Evolutionary conservation across 2,113 vertebrate genomes (phyloP), one percentile per base, ranked within the genome.

Genomic region (Atractosteus spatula): DNA sequence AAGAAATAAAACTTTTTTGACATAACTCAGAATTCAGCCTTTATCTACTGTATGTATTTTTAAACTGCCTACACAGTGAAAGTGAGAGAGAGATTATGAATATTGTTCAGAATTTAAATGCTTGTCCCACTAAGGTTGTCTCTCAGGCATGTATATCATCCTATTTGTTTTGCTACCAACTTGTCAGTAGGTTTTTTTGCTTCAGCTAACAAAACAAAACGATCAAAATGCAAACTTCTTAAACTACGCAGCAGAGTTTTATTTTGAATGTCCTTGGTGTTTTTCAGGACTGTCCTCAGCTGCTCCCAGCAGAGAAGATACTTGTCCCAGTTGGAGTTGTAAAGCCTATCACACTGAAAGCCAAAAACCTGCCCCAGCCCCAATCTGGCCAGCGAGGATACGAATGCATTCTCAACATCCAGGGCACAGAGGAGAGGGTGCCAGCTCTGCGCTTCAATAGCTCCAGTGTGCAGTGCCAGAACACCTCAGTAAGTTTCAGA

Each of bases 391-490:
- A 99, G 84, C 81, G 95, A 0, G 97, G 97, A 7, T 99, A 99
- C 0, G 97, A 99, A 78, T 99, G 97, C 70, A 81, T 99, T 77
- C 85, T 99, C 62, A 95, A 74, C 84, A 96, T 99, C 86, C 96
- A 98, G 79, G 96, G 96, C 57, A 89, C 82, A 0, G 96, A 98
- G 80, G 94, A 98, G 84, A 69, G 96, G 41, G 97, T 99, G 8
- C 97, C 97, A 0, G 97, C 97, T 44, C 74, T 99, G 72, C 92
- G 97, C 74, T 99, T 98, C 89, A 99, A 99, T 91, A 99, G 97
- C 87, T 98, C 96, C 86, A 98, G 96, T 0, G 96, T 99, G 70
- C 97, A 99, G 82, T 99, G 97, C 85, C 97, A 99, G 82, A 99
- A 99, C 90, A 99, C 95, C 54, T 99, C 97, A 13, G 97, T 99